Base-by-base conservation (phyloP, 2,888 invertebrate genomes). In the Orthosia incerta region DNA sequence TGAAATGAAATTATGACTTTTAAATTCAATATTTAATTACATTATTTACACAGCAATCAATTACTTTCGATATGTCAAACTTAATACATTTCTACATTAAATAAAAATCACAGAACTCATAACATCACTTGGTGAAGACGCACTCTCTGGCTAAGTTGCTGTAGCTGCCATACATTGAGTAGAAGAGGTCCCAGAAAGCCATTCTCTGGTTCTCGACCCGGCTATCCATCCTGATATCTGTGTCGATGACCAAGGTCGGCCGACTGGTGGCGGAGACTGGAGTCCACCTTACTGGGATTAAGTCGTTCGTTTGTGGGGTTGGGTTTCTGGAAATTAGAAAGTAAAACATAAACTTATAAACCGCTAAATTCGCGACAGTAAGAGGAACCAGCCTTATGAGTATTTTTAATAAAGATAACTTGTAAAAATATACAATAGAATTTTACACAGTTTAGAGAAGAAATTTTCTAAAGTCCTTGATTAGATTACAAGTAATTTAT, bases 101-200 rank as follows among this genome's bases (percentile, higher is more conserved):
- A 59, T 67, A 68, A 62, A 31, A 63, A 73, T 71, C 46, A 73
- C 57, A 65, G 56, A 20, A 20, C 46, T 31, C 12, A 75, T 69
- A 83, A 55, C 84, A 83, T 23, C 79, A 87, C 2, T 74, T 56
- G 4, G 86, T 74, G 15, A 84, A 78, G 31, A 77, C 79, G 74
- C 95, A 94, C 13, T 90, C 86, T 61, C 93, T 82, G 15, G 86
- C 80, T 45, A 94, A 87, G 69, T 90, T 93, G 71, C 91, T 93
- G 61, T 91, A 89, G 76, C 86, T 91, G 11, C 93, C 95, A 55
- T 95, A 95, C 31, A 90, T 82, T 13, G 89, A 87, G 72, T 94
- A 94, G 79, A 96, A 96, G 3, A 96, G 90, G 67, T 96, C 95
- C 96, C 96, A 96, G 80, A 94, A 96, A 0, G 95, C 93, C 93